Base-by-base conservation (phyloP, 2,797 vertebrate species). In the Pseudochaenichthys georgianus region DNA sequence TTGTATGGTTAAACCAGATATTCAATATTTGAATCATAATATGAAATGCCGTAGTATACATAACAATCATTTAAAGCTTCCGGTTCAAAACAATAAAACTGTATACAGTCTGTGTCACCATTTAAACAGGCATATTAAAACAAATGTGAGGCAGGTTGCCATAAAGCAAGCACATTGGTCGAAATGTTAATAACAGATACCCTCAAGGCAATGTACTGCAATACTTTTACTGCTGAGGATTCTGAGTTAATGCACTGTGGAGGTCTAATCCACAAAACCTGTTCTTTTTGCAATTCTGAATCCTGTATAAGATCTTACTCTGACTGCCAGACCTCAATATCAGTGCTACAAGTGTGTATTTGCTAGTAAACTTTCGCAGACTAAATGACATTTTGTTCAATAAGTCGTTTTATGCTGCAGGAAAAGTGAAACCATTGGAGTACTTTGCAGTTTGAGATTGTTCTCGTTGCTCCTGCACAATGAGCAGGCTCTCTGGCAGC, bases 261-360 rank as follows among this genome's bases (percentile, higher is more conserved):
- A 57, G 4, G 13, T 21, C 17, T 28, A 34, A n/a, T 62, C 16
- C 9, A 45, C 43, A 64, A 42, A 80, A 74, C 75, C 62, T 65
- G 61, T 78, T 73, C 4, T 31, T 55, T 6, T 38, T 38, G 34
- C 47, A 76, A 70, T 54, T 6, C 5, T 51, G 48, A 47, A 23
- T 73, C 43, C 54, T 62, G 11, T 21, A 10, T 60, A 34, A 46
- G 45, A 47, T 41, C 21, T 31, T 1, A 6, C 2, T 4, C 15
- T 51, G 9, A 45, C 21, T 31, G 1, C 23, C 8, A 59, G 10
- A 38, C 47, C 43, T 6, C 11, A 28, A n/a, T n/a, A 15, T n/a
- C 48, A 9, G 17, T 11, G 38, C 21, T 64, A 53, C 34, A 9
- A 21, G 2, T 3, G 15, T 4, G 21, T 64, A 12, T 9, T 12